phyloP scores from a whole-genome alignment of 2,113 vertebrate genomes.

The Melanocharis versteri region DNA sequence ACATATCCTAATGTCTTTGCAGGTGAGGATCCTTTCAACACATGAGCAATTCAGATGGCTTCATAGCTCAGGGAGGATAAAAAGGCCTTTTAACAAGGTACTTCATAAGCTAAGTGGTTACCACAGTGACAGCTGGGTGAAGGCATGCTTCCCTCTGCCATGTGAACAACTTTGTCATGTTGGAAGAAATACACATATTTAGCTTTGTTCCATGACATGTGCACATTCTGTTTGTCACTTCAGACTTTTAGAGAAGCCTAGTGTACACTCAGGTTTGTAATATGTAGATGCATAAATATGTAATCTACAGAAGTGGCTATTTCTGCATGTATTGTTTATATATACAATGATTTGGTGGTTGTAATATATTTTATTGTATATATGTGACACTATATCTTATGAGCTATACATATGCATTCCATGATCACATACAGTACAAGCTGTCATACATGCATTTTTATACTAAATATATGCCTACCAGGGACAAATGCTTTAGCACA shows the following conservation, averaged over 20 bases:
- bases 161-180: neutral
- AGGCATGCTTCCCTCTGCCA: neutral
- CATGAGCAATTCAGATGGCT: neutral
- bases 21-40: slow-evolving; percentile 33
- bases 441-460: neutral
- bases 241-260: neutral
- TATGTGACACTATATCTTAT: neutral
- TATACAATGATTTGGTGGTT: neutral
- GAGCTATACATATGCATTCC: neutral
- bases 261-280: neutral
- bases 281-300: neutral
- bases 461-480: neutral
- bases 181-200: neutral
- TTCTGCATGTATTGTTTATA: neutral
- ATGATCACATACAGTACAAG: neutral
- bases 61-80: slow-evolving; percentile 4
- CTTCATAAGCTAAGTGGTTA: neutral
- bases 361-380: neutral
- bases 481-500: neutral
- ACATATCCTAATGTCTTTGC: neutral
- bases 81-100: neutral
- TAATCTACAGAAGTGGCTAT: neutral
- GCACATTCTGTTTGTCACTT: neutral
- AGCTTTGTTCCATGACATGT: neutral
- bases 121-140: neutral